These are phyloP conservation scores for Bombus breviceps DNA, from an alignment of 1,140 invertebrate genomes.

Conservation along the genomic window DNA sequence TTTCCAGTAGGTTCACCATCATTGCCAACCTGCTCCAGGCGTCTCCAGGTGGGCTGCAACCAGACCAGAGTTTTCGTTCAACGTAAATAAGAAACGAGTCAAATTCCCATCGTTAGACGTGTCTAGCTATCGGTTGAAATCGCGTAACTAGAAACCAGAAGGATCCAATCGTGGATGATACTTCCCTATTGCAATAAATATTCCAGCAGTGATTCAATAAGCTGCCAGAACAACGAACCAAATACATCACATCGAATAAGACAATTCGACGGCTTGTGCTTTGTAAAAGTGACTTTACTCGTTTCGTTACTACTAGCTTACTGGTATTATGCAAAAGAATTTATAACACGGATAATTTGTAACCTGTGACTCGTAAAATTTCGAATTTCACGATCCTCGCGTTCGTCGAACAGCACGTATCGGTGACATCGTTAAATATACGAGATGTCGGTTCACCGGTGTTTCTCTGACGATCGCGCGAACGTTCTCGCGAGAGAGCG, in stretches of 20 bases:
- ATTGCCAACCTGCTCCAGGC: conserved; percentile 90
- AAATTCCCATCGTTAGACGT: conserved; percentile 2
- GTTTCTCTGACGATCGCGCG: background rate
- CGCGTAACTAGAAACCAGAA: conserved; percentile 57
- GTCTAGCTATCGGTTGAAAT: conserved; percentile 36
- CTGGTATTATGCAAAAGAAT: too few species aligned
- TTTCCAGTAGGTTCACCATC: conserved; percentile 89
- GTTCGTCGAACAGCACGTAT: conserved; percentile 45
- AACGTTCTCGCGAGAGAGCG: background rate
- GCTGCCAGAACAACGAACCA: conserved; percentile 41
- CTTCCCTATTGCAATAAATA: conserved; percentile 30
- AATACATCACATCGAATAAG: background rate
- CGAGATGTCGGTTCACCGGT: conserved; percentile 20
- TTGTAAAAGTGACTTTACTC: too few species aligned
- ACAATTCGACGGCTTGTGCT: too few species aligned
- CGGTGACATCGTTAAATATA: conserved; percentile 52
- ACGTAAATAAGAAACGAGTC: background rate
- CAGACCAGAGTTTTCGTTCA: conserved; percentile 55
- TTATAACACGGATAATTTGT: too few species aligned
- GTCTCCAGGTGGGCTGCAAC: conserved; percentile 87
- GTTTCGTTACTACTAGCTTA: too few species aligned
- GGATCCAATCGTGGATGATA: conserved; percentile 45
- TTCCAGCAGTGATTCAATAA: conserved; percentile 33
- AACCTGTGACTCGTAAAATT: background rate
- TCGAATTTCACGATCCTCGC: conserved; percentile 25